Base-by-base conservation (phyloP, 1,140 invertebrate species). In the Lucilia cuprina region DNA sequence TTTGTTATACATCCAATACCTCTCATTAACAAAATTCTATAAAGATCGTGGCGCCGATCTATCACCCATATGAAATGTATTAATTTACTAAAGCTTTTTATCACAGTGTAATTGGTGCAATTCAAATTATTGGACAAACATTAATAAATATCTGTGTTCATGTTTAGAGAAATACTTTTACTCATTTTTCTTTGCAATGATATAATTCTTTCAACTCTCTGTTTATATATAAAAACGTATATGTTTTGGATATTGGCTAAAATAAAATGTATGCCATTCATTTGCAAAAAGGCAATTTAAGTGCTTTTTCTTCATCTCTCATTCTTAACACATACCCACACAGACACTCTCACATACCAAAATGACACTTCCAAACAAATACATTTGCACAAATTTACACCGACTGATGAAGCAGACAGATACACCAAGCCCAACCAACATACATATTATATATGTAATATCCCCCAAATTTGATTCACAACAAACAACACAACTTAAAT, bases 221-320 rank as follows among this genome's bases (percentile, higher is more conserved):
- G 41, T 41, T 41, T 41, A 41, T 41, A 41, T 41, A 41, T 41
- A 41, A 41, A 77, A 30, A 30, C 74, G 50, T 10, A 55, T 55
- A 55, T 55, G 50, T 55, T 49, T 9, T 55, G 50, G 17, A 55
- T 55, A 55, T 30, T 55, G 50, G 50, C 77, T 49, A 80, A 80
- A 80, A 80, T 80, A 80, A 80, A 80, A 80, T 80, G 77, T 80
- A 80, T 80, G 77, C 77, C 77, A 80, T 80, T 50, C 19, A 80
- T 80, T 80, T 80, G 77, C 77, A 25, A 77, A 49, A n/a, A 80
- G 77, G 34, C 77, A 80, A 80, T 80, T 80, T 80, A 80, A 80
- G 77, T 80, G 77, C 77, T 80, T 19, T 80, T 25, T 80, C 75
- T 41, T 41, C n/a, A 78, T 78, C 9, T 41, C 75, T n/a, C 55